phyloP scores from a whole-genome alignment of 2,797 vertebrate genomes.

The Steatocranus sp. region DNA sequence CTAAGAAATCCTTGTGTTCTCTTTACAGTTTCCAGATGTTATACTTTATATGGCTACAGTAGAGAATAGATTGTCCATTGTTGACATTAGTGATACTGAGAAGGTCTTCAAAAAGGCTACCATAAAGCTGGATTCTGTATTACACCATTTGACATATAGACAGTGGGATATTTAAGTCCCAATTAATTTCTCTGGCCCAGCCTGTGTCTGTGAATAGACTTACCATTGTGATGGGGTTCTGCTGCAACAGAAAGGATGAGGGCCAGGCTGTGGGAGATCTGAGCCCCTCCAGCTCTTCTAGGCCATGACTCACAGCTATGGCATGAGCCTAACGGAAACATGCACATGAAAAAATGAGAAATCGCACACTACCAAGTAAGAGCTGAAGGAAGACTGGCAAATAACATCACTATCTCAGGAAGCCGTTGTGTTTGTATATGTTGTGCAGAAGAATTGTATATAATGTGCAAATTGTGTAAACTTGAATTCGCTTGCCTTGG shows the following conservation, averaged over 20 bases:
- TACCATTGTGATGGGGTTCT: constrained; percentile 66
- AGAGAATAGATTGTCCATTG: not conserved
- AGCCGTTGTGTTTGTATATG: not conserved
- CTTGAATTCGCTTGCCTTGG: constrained; percentile 53
- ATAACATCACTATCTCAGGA: not conserved
- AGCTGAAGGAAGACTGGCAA: not conserved
- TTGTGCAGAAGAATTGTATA: not conserved
- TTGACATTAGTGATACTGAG: not conserved
- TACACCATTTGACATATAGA: constrained; percentile 21
- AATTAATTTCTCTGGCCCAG: constrained; percentile 14
- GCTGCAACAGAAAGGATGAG: constrained; percentile 57
- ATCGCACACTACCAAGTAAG: constrained; percentile 33
- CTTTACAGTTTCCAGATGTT: not conserved
- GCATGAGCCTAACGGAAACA: constrained; percentile 71
- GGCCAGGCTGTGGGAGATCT: constrained; percentile 69
- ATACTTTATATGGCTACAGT: not conserved
- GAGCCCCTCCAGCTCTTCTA: constrained; percentile 61
- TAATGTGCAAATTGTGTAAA: not conserved
- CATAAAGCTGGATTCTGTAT: constrained; percentile 14
- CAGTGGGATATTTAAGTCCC: constrained; percentile 10
- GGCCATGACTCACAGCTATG: constrained; percentile 69
- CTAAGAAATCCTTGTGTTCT: not conserved
- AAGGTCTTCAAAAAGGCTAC: not conserved
- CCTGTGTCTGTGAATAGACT: constrained; percentile 47
- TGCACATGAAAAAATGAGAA: constrained; percentile 28